Percentiles rank a stretch among this genome's conserved stretches.
Evolutionary conservation across 1,140 invertebrate species (phyloP).

Genomic region (Brachionus asplanchnoidis): DNA sequence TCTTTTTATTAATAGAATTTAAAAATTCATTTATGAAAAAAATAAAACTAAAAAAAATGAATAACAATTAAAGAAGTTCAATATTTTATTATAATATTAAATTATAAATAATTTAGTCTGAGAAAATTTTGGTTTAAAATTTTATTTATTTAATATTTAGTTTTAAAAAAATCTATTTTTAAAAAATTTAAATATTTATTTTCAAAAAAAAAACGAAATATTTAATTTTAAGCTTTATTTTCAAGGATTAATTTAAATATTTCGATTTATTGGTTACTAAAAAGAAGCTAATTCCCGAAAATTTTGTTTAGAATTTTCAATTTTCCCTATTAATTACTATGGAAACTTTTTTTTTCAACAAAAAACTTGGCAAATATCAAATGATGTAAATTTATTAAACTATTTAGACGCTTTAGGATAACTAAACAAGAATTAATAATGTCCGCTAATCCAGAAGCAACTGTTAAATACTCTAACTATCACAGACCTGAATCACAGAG

Average conservation of each 20-base stretch:
- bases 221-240: neutral
- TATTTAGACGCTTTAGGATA: constrained; percentile 2
- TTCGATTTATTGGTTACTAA: neutral
- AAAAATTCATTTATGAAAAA: too few relatives aligned
- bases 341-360: neutral
- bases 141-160: neutral
- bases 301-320: neutral
- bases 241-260: neutral
- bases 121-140: neutral
- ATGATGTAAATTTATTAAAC: constrained; percentile 11
- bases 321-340: constrained; percentile 3
- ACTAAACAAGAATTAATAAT: neutral
- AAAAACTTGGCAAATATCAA: neutral
- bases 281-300: neutral
- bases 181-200: neutral
- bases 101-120: neutral
- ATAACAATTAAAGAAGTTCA: too few relatives aligned
- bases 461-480: neutral
- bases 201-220: neutral
- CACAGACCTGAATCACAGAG: neutral
- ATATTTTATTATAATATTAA: neutral
- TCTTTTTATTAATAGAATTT: too few relatives aligned
- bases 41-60: too few relatives aligned
- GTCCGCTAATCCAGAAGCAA: neutral
- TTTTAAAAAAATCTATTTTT: neutral